Evolutionary conservation across 2,888 invertebrate species (phyloP).

Genomic region (Micropterix aruncella): DNA sequence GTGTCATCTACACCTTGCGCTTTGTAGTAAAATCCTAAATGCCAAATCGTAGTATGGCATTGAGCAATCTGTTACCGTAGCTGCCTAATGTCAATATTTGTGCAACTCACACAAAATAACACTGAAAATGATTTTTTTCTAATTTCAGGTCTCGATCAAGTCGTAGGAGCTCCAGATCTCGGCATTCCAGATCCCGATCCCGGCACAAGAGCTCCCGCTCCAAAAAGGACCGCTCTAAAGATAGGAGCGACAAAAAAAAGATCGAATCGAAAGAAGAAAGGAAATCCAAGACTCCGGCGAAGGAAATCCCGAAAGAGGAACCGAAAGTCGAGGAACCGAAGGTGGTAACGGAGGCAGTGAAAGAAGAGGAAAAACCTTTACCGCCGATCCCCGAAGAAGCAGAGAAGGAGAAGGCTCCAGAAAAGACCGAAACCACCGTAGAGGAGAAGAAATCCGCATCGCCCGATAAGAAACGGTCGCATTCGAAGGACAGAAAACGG

Average conservation of each 20-base stretch:
- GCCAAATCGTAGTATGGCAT: no score
- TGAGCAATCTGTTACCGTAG: no score
- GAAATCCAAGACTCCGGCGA: constrained; percentile 24
- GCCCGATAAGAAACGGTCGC: constrained; percentile 16
- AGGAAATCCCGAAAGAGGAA: constrained; percentile 19
- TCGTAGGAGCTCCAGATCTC: constrained; percentile 42
- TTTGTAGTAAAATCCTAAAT: no score
- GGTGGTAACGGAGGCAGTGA: constrained; percentile 18
- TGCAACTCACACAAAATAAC: no score
- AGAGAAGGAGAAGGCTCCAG: constrained; percentile 15
- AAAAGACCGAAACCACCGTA: constrained; percentile 7
- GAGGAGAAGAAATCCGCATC: constrained; percentile 12
- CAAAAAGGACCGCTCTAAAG: constrained; percentile 31
- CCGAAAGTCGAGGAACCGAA: constrained; percentile 19
- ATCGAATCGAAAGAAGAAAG: constrained; percentile 23
- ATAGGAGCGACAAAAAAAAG: constrained; percentile 23
- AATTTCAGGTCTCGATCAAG: constrained; percentile 34
- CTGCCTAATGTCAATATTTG: no score
- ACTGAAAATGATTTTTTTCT: no score
- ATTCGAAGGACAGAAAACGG: constrained; percentile 25
- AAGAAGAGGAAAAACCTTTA: no score
- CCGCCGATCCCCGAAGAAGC: constrained; percentile 18
- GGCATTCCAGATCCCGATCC: constrained; percentile 31
- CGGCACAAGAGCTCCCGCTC: constrained; percentile 38
- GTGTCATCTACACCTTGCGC: no score